Evolutionary conservation across 2,113 vertebrate species (phyloP), one percentile per base, ranked within the genome.

Genomic region (Semnornis frantzii): DNA sequence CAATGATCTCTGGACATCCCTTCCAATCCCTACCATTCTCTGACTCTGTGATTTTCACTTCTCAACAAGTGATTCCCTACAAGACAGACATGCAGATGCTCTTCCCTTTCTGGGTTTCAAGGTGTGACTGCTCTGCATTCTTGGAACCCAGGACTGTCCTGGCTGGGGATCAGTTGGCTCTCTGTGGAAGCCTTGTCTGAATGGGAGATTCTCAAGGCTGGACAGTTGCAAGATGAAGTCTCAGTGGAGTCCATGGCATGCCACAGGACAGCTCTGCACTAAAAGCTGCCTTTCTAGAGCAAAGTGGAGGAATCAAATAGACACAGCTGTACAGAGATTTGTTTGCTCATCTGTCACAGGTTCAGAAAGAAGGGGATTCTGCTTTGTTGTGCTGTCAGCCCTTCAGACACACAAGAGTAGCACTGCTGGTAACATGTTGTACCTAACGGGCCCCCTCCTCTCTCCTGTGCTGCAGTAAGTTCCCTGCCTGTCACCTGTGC

Each of bases 171-270:
- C 8, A 82, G 83, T 83, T 93, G 73, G 50, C 24, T 91, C 28
- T 55, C 55, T 59, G 75, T 89, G 85, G 82, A 95, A 95, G 92
- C 72, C 57, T 74, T 94, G 76, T 90, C 92, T 91, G 92, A 91
- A 69, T 8, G 60, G 82, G 54, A 96, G 92, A 91, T 68, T 54
- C 76, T 92, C 65, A 83, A 57, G 80, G 57, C 60, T 74, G 94
- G 90, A 95, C 94, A 95, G 90, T 58, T 92, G 64, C 72, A 95
- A 90, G 54, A 27, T 21, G n/a, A 85, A 81, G 37, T 92, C 94
- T 96, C 96, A 54, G 48, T 30, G 37, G 76, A 94, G 83, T 30
- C 80, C 87, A 28, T 4, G 65, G 66, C 71, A 69, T 0, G 3
- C 73, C 86, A 79, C 54, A 72, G 76, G 54, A 81, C 88, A 86